A percentile compares a stretch with the other conserved stretches of the same genome.
Conservation (phyloP, 2,797 vertebrate genomes). For the Enteromius argenteus region DNA sequence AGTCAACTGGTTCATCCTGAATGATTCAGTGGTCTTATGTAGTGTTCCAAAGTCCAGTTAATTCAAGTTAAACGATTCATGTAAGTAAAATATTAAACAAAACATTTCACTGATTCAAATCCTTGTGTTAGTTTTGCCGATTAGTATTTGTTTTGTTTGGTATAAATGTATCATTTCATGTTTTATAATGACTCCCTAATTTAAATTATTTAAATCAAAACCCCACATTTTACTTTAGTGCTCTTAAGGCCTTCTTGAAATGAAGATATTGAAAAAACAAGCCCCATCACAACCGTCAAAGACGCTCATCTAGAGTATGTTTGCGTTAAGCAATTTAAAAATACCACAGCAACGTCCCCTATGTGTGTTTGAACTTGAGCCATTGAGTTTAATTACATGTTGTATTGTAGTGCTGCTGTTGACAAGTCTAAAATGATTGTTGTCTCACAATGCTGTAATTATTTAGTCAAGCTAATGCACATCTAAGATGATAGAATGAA, state of each 20-base stretch:
- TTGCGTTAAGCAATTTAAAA: background rate
- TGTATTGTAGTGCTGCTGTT: background rate
- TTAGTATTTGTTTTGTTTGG: background rate
- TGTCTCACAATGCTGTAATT: constrained; percentile 27
- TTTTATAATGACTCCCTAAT: background rate
- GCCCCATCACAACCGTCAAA: background rate
- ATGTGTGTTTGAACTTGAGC: background rate
- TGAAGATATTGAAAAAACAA: background rate
- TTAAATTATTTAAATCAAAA: background rate
- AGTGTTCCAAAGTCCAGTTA: background rate
- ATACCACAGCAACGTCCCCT: background rate
- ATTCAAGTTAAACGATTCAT: background rate
- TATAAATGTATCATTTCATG: background rate
- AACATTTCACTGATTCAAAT: background rate
- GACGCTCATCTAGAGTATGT: background rate
- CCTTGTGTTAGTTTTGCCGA: background rate
- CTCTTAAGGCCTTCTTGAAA: background rate
- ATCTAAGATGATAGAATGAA: background rate
- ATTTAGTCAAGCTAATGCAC: background rate
- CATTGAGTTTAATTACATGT: constrained; percentile 1
- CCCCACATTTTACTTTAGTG: background rate
- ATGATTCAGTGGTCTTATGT: background rate
- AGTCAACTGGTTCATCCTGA: background rate
- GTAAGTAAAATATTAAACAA: background rate
- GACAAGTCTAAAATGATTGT: constrained; percentile 4